Base-by-base conservation (phyloP, 2,888 invertebrate genomes). In the Lepidocyrtoides sp. region DNA sequence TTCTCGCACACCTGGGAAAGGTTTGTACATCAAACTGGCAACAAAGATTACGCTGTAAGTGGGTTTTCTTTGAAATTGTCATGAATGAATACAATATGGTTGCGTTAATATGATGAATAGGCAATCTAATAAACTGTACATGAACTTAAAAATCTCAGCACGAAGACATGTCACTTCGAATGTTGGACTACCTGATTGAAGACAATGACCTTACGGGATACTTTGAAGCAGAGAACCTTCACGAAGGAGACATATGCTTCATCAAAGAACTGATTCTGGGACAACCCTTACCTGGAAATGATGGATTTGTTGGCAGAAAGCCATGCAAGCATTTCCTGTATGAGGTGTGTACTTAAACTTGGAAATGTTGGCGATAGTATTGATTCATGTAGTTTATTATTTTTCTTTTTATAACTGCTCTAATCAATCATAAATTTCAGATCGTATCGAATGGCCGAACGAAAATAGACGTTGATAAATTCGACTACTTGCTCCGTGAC, bases 401-500 rank as follows among this genome's bases (percentile, higher is more conserved):
- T n/a, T n/a, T n/a, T n/a, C n/a, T n/a, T n/a, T n/a, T n/a, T n/a
- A n/a, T n/a, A n/a, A n/a, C n/a, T n/a, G n/a, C n/a, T n/a, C n/a
- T n/a, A n/a, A n/a, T n/a, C n/a, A n/a, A n/a, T 23, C 5, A 32
- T 7, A 32, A 14, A 1, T 36, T 93, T n/a, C 93, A 96, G 96
- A 96, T 97, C 92, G 96, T 97, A 0, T 95, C 96, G 72, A 97
- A 97, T 94, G 95, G 96, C 91, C 95, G 95, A 48, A 96, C 96
- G 92, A 96, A 96, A 8, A 95, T 97, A 20, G 97, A 97, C 95
- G 97, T 97, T 0, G 97, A 97, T 94, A 97, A 97, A 94, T 96
- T 96, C 96, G 97, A 97, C 94, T 97, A 97, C 94, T 95, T 97
- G 72, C 95, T 96, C 20, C 95, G 97, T 26, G 97, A 97, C 94